Evolutionary conservation across 2,797 vertebrate species (phyloP).

Genomic region (Erethizon dorsatum): DNA sequence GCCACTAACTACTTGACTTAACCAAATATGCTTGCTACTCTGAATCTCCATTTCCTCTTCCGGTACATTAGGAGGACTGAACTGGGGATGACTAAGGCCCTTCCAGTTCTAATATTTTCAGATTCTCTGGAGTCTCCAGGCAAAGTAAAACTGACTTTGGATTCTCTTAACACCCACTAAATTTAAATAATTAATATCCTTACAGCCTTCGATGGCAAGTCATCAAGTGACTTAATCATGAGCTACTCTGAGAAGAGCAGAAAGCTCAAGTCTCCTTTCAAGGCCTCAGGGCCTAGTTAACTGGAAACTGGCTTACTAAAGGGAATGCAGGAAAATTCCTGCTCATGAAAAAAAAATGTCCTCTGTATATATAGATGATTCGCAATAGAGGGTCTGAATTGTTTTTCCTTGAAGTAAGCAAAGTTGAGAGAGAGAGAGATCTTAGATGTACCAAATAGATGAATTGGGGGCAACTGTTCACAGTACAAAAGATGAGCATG

Average conservation of each 20-base stretch:
- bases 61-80: constrained; percentile 19
- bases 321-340: constrained; percentile 80
- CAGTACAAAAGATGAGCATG: background rate
- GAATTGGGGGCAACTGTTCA: background rate
- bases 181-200: constrained; percentile 90
- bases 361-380: constrained; percentile 52
- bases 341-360: constrained; percentile 67
- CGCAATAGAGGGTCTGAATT: constrained; percentile 74
- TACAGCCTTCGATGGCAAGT: constrained; percentile 85
- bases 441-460: background rate
- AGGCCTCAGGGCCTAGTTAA: constrained; percentile 78
- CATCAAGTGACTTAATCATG: constrained; percentile 89
- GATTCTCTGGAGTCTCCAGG: constrained; percentile 86
- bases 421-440: background rate
- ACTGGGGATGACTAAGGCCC: constrained; percentile 57
- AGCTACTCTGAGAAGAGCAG: constrained; percentile 84
- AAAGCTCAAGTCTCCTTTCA: constrained; percentile 76
- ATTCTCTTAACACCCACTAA: constrained; percentile 88
- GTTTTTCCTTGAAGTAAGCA: constrained; percentile 77
- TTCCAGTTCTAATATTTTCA: constrained; percentile 78
- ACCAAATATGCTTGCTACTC: constrained; percentile 26
- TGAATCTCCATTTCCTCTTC: constrained; percentile 64
- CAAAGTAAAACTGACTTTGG: constrained; percentile 86
- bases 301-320: constrained; percentile 55
- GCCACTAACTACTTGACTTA: background rate